Base-by-base conservation (phyloP, 2,797 vertebrate species). In the Crenuchus spilurus region DNA sequence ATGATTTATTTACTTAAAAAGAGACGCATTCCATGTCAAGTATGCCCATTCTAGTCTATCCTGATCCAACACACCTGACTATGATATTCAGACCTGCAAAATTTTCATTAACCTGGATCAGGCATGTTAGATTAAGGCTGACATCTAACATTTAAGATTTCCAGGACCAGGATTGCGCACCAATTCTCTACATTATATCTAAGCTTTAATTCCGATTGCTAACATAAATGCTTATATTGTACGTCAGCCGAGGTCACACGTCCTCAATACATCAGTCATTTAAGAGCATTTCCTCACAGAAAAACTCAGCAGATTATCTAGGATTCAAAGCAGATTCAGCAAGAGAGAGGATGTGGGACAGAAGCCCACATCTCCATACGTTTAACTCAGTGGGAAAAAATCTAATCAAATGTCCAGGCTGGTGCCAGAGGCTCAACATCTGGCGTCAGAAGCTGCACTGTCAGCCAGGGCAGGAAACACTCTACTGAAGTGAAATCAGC, bases 401-500 rank as follows among this genome's bases (percentile, higher is more conserved):
- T 72, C 14, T 16, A 39, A 76, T 49, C 49, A 16, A 33, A 44
- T 52, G 11, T 60, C 18, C 52, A n/a, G n/a, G n/a, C n/a, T n/a
- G 18, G 14, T 5, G 46, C 11, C 20, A n/a, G 28, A 62, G 31
- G 18, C 57, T 41, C 41, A 18, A 64, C 49, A 52, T 52, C 49
- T 52, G 49, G 22, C 14, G 6, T 7, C 13, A 52, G 49, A 55
- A 55, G 16, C 26, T 6, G 14, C 16, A 55, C 13, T n/a, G 55
- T 58, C 55, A 20, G 26, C 37, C 37, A n/a, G 28, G 13, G 9
- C 55, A 67, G 33, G 39, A 55, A 65, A 37, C 0, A 13, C 22
- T 3, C 18, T 16, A 26, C 18, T 44, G 54, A 61, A 22, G 13
- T 6, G 16, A 54, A 18, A 41, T 20, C 35, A 39, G 16, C 26